phyloP scores from a whole-genome alignment of 2,113 vertebrate genomes.

The Catagonus wagneri region DNA sequence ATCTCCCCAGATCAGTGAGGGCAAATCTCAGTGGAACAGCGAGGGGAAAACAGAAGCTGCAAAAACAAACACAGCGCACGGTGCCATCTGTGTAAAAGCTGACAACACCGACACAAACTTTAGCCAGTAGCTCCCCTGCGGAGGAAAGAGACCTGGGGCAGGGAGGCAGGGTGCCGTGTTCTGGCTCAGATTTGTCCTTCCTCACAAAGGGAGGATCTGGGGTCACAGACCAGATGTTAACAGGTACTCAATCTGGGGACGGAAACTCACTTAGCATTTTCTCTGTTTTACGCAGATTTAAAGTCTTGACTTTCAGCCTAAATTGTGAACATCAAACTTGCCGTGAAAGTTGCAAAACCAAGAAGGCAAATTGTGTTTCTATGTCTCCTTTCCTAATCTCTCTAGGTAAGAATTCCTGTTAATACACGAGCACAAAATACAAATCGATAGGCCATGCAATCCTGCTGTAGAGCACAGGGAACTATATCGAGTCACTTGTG shows the following conservation, averaged over 20 bases:
- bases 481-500: too few species aligned
- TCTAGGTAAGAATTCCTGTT: constrained; percentile 11
- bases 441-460: neutral
- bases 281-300: neutral
- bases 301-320: neutral
- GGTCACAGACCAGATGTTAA: neutral
- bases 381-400: neutral
- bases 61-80: neutral
- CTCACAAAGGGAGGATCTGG: neutral
- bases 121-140: neutral
- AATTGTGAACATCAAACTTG: neutral
- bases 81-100: neutral
- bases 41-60: neutral
- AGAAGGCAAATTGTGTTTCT: constrained; percentile 17
- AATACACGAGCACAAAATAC: neutral
- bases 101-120: neutral
- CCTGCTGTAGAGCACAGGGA: too few species aligned
- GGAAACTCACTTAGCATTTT: neutral
- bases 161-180: neutral
- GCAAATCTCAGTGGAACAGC: neutral
- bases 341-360: neutral
- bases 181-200: neutral
- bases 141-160: neutral
- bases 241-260: neutral
- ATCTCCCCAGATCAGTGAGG: neutral